A percentile compares a stretch with the other conserved stretches of the same genome.
Evolutionary conservation across 2,113 vertebrate genomes (phyloP).

Genomic region (Melanostigma gelatinosum): DNA sequence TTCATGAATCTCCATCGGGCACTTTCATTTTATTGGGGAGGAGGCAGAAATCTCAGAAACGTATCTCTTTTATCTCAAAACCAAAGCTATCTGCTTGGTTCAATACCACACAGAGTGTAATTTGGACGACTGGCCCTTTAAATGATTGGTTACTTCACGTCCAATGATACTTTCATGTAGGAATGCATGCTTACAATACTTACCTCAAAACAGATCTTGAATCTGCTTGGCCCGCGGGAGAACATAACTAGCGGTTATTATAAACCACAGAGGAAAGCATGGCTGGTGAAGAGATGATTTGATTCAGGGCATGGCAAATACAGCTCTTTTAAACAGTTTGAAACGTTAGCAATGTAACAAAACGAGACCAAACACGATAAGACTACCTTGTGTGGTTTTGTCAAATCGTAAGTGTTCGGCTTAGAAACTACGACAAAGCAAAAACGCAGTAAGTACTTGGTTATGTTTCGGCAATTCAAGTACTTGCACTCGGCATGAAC

Average conservation of each 20-base stretch:
- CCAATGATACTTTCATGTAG: not conserved
- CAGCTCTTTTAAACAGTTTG: not conserved
- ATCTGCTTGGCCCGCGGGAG: not conserved
- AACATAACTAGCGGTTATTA: not conserved
- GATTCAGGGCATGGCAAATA: not conserved
- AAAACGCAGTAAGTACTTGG: no score
- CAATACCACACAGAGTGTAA: not conserved
- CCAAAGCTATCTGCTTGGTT: not conserved
- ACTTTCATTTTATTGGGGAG: not conserved
- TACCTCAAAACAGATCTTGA: not conserved
- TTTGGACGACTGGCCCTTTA: not conserved
- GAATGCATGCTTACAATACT: not conserved
- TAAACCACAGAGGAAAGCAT: not conserved
- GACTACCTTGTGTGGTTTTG: not conserved
- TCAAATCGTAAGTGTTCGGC: not conserved
- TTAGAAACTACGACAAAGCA: not conserved
- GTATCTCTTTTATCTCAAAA: not conserved
- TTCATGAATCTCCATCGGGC: not conserved
- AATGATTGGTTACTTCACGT: not conserved
- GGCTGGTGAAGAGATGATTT: not conserved
- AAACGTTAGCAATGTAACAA: no score
- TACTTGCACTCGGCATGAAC: no score
- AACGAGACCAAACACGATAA: not conserved
- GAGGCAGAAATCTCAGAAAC: not conserved
- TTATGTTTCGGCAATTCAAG: no score